phyloP scores from a whole-genome alignment of 2,888 invertebrate genomes.

The Lithophane semibrunnea region DNA sequence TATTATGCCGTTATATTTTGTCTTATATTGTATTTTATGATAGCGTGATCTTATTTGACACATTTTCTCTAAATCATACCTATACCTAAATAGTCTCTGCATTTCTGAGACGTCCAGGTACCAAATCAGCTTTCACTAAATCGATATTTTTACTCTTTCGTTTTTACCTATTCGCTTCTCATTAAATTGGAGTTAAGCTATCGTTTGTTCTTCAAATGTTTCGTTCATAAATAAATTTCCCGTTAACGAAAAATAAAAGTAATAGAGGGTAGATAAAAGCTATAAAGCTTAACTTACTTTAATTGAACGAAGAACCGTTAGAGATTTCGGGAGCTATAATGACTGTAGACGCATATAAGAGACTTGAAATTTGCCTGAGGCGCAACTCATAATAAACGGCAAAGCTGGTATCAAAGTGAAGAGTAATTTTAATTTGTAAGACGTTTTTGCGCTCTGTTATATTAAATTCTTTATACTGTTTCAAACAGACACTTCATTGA shows the following conservation, averaged over 20 bases:
- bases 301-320: constrained; percentile 73
- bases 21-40: background rate
- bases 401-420: constrained; percentile 10
- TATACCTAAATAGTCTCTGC: background rate
- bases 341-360: constrained; percentile 74
- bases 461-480: constrained; percentile 18
- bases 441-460: constrained; percentile 21
- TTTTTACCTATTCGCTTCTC: constrained; percentile 31
- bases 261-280: constrained; percentile 58
- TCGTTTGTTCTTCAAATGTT: constrained; percentile 55
- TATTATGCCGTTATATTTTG: background rate
- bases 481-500: constrained; percentile 18
- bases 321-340: constrained; percentile 72
- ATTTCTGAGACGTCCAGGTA: background rate
- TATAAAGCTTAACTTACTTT: constrained; percentile 70
- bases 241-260: constrained; percentile 50
- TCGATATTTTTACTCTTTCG: constrained; percentile 44
- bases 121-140: constrained; percentile 4
- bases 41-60: background rate
- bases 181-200: constrained; percentile 55
- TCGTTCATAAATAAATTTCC: constrained; percentile 47
- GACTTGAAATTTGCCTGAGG: constrained; percentile 65
- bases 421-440: constrained; percentile 20
- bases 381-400: constrained; percentile 42
- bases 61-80: constrained; percentile 13